Evolutionary conservation across 2,888 invertebrate genomes (phyloP).

Genomic region (Cremastinae sp.): DNA sequence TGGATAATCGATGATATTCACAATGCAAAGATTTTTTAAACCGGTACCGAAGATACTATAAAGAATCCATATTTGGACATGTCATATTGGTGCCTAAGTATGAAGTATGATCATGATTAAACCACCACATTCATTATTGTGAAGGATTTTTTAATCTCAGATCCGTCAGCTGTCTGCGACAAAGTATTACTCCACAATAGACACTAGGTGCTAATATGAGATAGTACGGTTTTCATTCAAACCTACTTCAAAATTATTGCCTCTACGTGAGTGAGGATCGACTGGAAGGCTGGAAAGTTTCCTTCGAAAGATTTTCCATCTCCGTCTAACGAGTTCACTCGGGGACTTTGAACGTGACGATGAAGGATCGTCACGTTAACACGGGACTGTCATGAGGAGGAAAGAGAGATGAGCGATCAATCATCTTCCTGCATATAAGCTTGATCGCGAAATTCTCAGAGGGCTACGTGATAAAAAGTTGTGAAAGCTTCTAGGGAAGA

Average conservation of each 20-base stretch:
- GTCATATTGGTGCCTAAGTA: too few relatives aligned
- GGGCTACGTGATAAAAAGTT: conserved; percentile 54
- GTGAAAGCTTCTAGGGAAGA: conserved; percentile 58
- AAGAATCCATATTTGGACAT: too few relatives aligned
- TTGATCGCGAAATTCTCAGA: conserved; percentile 49
- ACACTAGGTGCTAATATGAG: too few relatives aligned
- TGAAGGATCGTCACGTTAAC: conserved; percentile 62
- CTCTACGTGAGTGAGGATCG: neutral
- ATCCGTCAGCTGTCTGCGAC: too few relatives aligned
- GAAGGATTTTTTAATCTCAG: too few relatives aligned
- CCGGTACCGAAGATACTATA: too few relatives aligned
- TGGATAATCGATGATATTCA: too few relatives aligned
- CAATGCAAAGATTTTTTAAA: too few relatives aligned
- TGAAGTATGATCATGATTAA: too few relatives aligned
- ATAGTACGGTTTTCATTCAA: neutral
- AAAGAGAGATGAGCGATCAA: conserved; percentile 58
- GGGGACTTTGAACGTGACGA: conserved; percentile 60
- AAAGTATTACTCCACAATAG: too few relatives aligned
- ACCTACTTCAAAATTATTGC: conserved; percentile 41
- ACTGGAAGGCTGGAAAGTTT: conserved; percentile 31
- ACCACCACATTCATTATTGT: too few relatives aligned
- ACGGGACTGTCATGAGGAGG: conserved; percentile 57
- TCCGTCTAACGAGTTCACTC: conserved; percentile 37
- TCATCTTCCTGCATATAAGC: conserved; percentile 50
- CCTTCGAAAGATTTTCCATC: conserved; percentile 44